These are phyloP conservation scores for Dolichomitus sp. DNA, from an alignment of 2,888 invertebrate genomes.

Conservation along the genomic window DNA sequence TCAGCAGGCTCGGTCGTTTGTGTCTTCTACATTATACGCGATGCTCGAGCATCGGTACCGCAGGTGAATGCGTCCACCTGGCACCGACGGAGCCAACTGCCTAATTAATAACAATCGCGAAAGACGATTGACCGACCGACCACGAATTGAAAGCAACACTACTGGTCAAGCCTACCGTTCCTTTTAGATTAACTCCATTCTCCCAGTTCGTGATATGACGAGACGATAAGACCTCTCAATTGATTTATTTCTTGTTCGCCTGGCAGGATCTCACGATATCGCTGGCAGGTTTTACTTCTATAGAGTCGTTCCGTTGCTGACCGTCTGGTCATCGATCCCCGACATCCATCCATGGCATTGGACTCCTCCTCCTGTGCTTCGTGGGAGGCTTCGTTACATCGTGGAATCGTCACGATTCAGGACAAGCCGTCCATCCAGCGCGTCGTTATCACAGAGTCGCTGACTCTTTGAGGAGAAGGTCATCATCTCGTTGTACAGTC, in stretches of 20 bases:
- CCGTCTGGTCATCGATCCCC: slow-evolving; percentile 26
- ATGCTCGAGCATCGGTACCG: slow-evolving; percentile 62
- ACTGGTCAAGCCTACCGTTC: neutral
- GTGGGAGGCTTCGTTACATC: slow-evolving; percentile 51
- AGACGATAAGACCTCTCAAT: neutral
- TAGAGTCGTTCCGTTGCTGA: neutral
- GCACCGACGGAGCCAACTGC: slow-evolving; percentile 77
- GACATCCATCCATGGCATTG: slow-evolving; percentile 12
- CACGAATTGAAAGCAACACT: slow-evolving; percentile 16
- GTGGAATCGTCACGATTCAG: slow-evolving; percentile 67
- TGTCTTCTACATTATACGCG: slow-evolving; percentile 26
- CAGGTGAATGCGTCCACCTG: slow-evolving; percentile 79
- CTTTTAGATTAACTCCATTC: neutral
- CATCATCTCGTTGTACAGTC: slow-evolving; percentile 38
- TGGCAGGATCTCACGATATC: slow-evolving; percentile 2
- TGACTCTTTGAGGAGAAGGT: slow-evolving; percentile 35
- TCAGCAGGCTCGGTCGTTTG: slow-evolving; percentile 39
- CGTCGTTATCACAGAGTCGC: slow-evolving; percentile 42
- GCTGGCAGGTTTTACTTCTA: neutral
- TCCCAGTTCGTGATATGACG: neutral
- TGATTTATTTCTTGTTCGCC: slow-evolving; percentile 1
- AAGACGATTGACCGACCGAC: slow-evolving; percentile 69
- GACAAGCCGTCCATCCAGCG: slow-evolving; percentile 41
- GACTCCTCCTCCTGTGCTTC: slow-evolving; percentile 20
- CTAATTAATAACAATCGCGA: slow-evolving; percentile 81